phyloP scores from a whole-genome alignment of 2,888 invertebrate species.

The Hypomecis atomaria region DNA sequence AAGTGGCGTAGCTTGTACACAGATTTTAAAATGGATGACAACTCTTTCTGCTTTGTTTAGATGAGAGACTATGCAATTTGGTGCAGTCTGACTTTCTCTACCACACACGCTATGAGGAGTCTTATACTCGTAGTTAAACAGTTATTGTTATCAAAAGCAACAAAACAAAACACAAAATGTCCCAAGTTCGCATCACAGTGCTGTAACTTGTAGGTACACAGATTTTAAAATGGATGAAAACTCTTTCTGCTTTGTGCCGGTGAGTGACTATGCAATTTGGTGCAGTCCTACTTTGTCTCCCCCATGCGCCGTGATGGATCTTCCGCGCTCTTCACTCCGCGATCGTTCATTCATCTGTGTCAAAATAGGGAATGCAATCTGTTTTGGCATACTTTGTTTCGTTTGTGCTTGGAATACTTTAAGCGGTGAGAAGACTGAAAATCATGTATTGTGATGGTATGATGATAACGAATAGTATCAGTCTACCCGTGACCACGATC shows the following conservation, averaged over 20 bases:
- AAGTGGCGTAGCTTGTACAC: no score
- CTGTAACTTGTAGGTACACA: conserved; percentile 53
- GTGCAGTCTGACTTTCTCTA: no score
- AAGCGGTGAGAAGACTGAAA: background rate
- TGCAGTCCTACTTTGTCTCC: conserved; percentile 52
- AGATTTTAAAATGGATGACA: no score
- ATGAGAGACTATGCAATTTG: no score
- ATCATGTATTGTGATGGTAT: no score
- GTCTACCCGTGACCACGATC: no score
- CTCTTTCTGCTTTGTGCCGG: conserved; percentile 71
- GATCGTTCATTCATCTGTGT: conserved; percentile 19
- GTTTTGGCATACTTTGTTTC: conserved; percentile 10
- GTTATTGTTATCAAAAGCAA: no score
- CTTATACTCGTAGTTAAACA: no score
- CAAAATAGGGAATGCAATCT: conserved; percentile 14
- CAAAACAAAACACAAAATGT: background rate
- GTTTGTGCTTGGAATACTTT: background rate
- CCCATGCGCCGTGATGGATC: conserved; percentile 50
- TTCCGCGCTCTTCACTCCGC: conserved; percentile 33
- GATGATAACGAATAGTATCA: no score
- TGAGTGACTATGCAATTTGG: conserved; percentile 77
- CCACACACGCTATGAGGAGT: no score
- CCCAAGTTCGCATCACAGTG: conserved; percentile 45
- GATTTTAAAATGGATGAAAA: conserved; percentile 82
- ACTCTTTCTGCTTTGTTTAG: no score